These are phyloP conservation scores for Encarsia formosa DNA, from an alignment of 2,888 invertebrate genomes.

Conservation along the genomic window DNA sequence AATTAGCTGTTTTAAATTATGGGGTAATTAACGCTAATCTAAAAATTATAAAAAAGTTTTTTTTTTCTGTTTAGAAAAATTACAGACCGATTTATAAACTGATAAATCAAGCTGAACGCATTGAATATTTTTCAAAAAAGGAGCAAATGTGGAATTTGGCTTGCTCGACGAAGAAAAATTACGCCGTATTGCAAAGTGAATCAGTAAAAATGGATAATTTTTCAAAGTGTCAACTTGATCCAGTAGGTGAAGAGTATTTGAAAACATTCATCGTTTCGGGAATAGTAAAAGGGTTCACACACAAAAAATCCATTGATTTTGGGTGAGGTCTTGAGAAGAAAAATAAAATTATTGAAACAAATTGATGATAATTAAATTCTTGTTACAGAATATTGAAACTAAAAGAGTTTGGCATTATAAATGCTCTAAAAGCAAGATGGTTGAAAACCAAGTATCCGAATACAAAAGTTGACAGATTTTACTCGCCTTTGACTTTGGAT, in stretches of 20 bases:
- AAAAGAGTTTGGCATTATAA: slow-evolving; percentile 28
- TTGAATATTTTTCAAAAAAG: background rate
- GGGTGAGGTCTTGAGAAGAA: slow-evolving; percentile 27
- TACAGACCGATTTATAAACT: background rate
- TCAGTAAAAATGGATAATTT: slow-evolving; percentile 13
- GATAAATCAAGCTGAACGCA: slow-evolving; percentile 2
- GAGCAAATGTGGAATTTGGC: slow-evolving; percentile 21
- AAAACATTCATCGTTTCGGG: slow-evolving; percentile 28
- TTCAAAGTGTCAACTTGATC: slow-evolving; percentile 25
- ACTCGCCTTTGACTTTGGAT: slow-evolving; percentile 7
- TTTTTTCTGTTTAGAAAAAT: slow-evolving; percentile 7
- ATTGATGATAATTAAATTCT: background rate
- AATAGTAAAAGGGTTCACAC: slow-evolving; percentile 27
- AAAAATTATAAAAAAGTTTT: background rate
- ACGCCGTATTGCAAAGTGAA: slow-evolving; percentile 18
- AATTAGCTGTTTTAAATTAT: no score
- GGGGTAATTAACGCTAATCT: background rate
- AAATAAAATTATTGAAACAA: background rate
- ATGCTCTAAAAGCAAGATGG: slow-evolving; percentile 24
- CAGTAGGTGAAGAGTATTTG: slow-evolving; percentile 11
- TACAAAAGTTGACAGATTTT: background rate
- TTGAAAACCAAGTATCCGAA: background rate
- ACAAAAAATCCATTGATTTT: slow-evolving; percentile 31
- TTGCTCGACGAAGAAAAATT: slow-evolving; percentile 20
- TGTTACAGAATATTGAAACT: slow-evolving; percentile 30